Percentiles rank a stretch among this genome's conserved stretches.
Conservation (phyloP, 1,140 invertebrate species). For the Hycleus cichorii region DNA sequence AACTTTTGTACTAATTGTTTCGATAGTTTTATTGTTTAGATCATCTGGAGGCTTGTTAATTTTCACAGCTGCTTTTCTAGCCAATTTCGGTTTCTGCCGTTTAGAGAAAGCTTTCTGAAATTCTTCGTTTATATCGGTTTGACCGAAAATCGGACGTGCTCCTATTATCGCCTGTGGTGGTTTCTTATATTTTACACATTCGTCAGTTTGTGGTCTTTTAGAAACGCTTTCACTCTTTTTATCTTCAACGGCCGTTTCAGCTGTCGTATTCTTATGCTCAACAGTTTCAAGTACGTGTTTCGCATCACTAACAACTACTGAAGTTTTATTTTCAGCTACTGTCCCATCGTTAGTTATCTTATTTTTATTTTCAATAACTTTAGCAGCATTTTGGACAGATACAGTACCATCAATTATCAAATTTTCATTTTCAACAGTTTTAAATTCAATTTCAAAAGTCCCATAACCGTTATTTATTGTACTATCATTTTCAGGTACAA, state of each 20-base stretch:
- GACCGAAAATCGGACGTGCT: slow-evolving; percentile 38
- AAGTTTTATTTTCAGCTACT: not conserved
- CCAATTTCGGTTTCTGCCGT: slow-evolving; percentile 26
- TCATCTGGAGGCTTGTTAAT: slow-evolving; percentile 8
- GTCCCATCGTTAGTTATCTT: not conserved
- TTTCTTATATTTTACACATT: slow-evolving; percentile 28
- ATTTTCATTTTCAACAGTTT: too few relatives aligned
- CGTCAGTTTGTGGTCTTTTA: not conserved
- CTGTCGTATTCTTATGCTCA: not conserved
- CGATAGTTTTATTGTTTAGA: slow-evolving; percentile 12
- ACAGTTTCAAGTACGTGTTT: not conserved
- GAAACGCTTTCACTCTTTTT: not conserved
- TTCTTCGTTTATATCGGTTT: slow-evolving; percentile 36
- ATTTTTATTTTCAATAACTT: too few relatives aligned
- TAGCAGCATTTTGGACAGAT: too few relatives aligned
- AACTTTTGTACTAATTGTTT: slow-evolving; percentile 15
- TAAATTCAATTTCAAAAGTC: too few relatives aligned
- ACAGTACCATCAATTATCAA: too few relatives aligned
- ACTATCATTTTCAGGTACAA: too few relatives aligned
- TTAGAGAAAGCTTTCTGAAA: slow-evolving; percentile 37
- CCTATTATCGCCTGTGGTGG: slow-evolving; percentile 39
- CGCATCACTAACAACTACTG: not conserved
- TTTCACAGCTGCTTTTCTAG: slow-evolving; percentile 13
- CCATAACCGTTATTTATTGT: too few relatives aligned
- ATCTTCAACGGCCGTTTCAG: not conserved